A percentile compares a stretch with the other conserved stretches of the same genome.
Conservation (phyloP, 2,888 invertebrate genomes). For the Limenitis camilla region DNA sequence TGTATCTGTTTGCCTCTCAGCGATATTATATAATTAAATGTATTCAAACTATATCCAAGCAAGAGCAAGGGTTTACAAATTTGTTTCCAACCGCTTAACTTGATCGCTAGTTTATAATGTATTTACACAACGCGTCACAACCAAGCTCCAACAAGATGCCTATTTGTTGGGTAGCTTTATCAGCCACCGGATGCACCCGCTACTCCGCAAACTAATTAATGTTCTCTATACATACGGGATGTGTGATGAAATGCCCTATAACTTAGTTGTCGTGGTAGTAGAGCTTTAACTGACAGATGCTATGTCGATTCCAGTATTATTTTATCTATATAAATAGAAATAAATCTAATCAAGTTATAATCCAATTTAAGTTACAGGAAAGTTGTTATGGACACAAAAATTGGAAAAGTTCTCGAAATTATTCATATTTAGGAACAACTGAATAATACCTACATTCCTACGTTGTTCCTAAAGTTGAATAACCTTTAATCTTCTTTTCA, state of each 20-base stretch:
- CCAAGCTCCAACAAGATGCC: constrained; percentile 17
- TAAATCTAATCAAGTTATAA: too few species aligned
- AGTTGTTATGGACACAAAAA: too few species aligned
- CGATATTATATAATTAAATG: neutral
- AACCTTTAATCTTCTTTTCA: too few species aligned
- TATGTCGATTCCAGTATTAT: too few species aligned
- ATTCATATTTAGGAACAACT: too few species aligned
- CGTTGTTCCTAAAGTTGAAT: too few species aligned
- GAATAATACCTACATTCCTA: too few species aligned
- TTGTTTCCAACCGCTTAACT: constrained; percentile 9
- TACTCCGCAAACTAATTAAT: constrained; percentile 24
- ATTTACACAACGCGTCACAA: constrained; percentile 20
- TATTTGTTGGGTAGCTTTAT: constrained; percentile 19
- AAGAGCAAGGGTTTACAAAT: constrained; percentile 5
- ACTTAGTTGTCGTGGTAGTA: too few species aligned
- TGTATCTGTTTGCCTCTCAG: neutral
- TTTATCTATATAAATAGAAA: too few species aligned
- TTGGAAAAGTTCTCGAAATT: too few species aligned
- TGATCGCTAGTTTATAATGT: constrained; percentile 17
- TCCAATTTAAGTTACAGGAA: too few species aligned
- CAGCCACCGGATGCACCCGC: constrained; percentile 20
- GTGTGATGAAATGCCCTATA: neutral
- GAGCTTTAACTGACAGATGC: too few species aligned
- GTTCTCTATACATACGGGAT: constrained; percentile 12
- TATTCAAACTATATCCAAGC: neutral